A percentile compares a stretch with the other conserved stretches of the same genome.
These are phyloP conservation scores for Gopherus evgoodei DNA, from an alignment of 2,113 vertebrate genomes.

Conservation along the genomic window DNA sequence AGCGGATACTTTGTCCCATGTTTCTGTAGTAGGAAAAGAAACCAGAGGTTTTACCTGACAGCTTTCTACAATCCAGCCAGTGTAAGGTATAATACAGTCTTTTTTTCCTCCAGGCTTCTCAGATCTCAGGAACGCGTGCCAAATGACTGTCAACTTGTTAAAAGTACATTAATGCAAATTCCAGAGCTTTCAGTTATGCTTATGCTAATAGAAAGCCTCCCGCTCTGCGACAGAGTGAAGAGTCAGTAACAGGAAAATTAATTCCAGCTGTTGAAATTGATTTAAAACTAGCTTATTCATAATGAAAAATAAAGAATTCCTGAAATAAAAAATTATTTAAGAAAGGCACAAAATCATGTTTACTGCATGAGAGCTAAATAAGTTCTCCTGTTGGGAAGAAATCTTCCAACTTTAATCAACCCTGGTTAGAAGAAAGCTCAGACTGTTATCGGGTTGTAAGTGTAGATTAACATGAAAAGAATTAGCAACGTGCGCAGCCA, in stretches of 20 bases:
- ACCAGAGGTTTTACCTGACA: conserved; percentile 76
- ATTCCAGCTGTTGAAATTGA: conserved; percentile 82
- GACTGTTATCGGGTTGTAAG: conserved; percentile 73
- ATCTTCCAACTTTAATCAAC: conserved; percentile 76
- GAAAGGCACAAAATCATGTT: conserved; percentile 72
- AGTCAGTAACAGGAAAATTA: conserved; percentile 80
- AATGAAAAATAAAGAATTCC: conserved; percentile 57
- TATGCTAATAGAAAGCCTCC: conserved; percentile 82
- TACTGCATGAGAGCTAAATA: conserved; percentile 68
- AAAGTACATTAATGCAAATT: conserved; percentile 82
- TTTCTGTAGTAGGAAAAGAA: conserved; percentile 71
- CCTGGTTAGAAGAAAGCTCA: conserved; percentile 70
- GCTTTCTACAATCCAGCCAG: conserved; percentile 71
- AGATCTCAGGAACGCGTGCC: conserved; percentile 74
- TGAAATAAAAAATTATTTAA: conserved; percentile 56
- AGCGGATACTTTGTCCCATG: conserved; percentile 54
- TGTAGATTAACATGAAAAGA: conserved; percentile 77
- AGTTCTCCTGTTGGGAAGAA: conserved; percentile 69
- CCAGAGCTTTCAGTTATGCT: conserved; percentile 82
- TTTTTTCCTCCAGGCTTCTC: conserved; percentile 61
- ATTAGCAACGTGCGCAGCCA: conserved; percentile 67
- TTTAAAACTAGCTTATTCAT: conserved; percentile 77
- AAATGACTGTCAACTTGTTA: conserved; percentile 81
- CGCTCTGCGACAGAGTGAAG: conserved; percentile 77
- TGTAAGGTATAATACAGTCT: conserved; percentile 74